A percentile compares a stretch with the other conserved stretches of the same genome.
phyloP scores from a whole-genome alignment of 2,888 invertebrate genomes.

The Helleia helle region DNA sequence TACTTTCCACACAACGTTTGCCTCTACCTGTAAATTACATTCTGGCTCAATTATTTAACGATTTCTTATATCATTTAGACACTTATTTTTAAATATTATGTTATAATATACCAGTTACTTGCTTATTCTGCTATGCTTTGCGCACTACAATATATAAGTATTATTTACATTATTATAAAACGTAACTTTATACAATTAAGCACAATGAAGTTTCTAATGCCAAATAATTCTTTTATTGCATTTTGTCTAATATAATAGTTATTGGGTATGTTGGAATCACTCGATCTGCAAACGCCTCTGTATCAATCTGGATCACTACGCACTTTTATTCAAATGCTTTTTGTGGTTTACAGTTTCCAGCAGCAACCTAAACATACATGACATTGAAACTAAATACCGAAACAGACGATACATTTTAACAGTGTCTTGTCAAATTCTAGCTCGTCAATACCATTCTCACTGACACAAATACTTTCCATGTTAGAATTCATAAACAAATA shows the following conservation, averaged over 20 bases:
- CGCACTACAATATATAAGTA: conserved; percentile 3
- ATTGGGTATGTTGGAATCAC: conserved; percentile 19
- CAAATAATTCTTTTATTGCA: not conserved
- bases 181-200: not conserved
- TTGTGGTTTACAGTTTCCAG: conserved; percentile 21
- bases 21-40: conserved; percentile 26
- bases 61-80: conserved; percentile 15
- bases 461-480: conserved; percentile 36
- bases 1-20: conserved; percentile 15
- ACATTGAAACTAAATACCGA: conserved; percentile 14
- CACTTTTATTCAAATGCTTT: conserved; percentile 32
- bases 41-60: conserved; percentile 53
- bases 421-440: conserved; percentile 51
- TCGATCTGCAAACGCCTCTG: conserved; percentile 42
- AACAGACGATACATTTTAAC: conserved; percentile 32
- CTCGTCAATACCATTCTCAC: conserved; percentile 48
- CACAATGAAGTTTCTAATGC: conserved; percentile 5
- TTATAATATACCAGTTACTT: not conserved
- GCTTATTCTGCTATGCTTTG: conserved; percentile 11
- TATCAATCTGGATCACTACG: conserved; percentile 42
- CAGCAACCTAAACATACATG: conserved; percentile 17
- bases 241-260: conserved; percentile 3
- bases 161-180: not conserved
- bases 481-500: conserved; percentile 22
- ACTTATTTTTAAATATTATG: conserved; percentile 59